Evolutionary conservation across 1,140 invertebrate genomes (phyloP), one percentile per base, ranked within the genome.

Genomic region (Lamellibrachia luymesi): DNA sequence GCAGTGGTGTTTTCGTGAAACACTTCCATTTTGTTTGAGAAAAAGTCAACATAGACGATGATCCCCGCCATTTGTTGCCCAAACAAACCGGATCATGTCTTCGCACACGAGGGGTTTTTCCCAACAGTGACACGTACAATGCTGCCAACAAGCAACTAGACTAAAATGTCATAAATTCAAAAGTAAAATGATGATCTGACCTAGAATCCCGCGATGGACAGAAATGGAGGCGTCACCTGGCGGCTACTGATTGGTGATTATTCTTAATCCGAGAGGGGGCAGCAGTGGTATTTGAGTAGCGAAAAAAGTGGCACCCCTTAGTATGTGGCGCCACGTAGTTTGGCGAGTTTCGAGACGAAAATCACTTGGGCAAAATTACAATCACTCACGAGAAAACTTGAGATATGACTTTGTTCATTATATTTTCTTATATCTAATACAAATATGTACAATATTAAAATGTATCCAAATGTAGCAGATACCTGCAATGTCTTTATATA

Each of bases 391-490:
- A 80, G 13, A 80, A 80, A 6, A 80, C 64, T 22, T 80, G 17
- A 80, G 64, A 22, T 0, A 80, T 80, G 64, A 80, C 25, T 80
- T 80, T 17, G 64, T 80, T 80, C 17, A 22, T 80, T 80, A 80
- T 22, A 80, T 80, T 80, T 80, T 80, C 64, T 80, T 80, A 80
- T 80, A 80, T 80, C 64, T 80, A 80, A 80, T 80, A 80, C 64
- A 80, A 80, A 80, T 80, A 80, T 80, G 64, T 80, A 80, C 64
- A 80, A 80, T 80, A 80, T 80, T 80, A 10, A 80, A 10, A 80
- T 80, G 64, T 22, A 80, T 80, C 25, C 64, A 6, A 17, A 80
- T 80, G 17, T 80, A 80, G 64, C 17, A 80, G 64, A 80, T 80
- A 22, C 64, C 64, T 80, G 64, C 17, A 80, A 38, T 38, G 38